Conservation (phyloP, 2,888 invertebrate genomes). For the Tetranychus piercei region DNA sequence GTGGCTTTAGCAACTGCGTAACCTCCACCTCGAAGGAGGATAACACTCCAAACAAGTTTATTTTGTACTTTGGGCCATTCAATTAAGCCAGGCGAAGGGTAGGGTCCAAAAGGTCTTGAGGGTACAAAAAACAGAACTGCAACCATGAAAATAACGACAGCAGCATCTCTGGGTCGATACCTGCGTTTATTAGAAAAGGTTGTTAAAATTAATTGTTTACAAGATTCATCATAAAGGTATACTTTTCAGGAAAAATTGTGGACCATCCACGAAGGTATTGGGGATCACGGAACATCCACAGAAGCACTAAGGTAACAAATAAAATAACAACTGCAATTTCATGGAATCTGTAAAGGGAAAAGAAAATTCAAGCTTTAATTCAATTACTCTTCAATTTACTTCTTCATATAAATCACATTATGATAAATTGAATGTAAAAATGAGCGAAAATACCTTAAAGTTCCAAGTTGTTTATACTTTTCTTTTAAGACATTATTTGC, state of each 20-base stretch:
- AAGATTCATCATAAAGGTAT: not conserved
- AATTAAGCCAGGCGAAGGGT: slow-evolving; percentile 27
- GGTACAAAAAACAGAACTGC: slow-evolving; percentile 31
- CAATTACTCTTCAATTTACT: not conserved
- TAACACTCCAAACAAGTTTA: slow-evolving; percentile 33
- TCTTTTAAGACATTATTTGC: slow-evolving; percentile 15
- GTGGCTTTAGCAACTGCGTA: slow-evolving; percentile 76
- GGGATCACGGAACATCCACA: slow-evolving; percentile 32
- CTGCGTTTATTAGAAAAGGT: not conserved
- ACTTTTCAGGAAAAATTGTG: slow-evolving; percentile 26
- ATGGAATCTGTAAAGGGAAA: slow-evolving; percentile 15
- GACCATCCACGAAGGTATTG: slow-evolving; percentile 32
- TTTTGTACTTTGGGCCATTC: slow-evolving; percentile 31
- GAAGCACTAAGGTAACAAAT: slow-evolving; percentile 29
- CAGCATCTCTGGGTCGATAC: slow-evolving; percentile 29
- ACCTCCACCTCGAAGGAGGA: slow-evolving; percentile 45
- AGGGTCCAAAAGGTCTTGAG: slow-evolving; percentile 21
- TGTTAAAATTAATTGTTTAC: not conserved
- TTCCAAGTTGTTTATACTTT: slow-evolving; percentile 19
- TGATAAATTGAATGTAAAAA: not conserved
- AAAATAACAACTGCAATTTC: slow-evolving; percentile 19
- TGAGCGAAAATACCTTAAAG: slow-evolving; percentile 7
- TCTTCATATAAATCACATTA: slow-evolving; percentile 1
- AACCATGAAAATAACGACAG: slow-evolving; percentile 30
- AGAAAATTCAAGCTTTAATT: no score